Base-by-base conservation (phyloP, 2,797 vertebrate genomes). In the Pseudochirops cupreus region DNA sequence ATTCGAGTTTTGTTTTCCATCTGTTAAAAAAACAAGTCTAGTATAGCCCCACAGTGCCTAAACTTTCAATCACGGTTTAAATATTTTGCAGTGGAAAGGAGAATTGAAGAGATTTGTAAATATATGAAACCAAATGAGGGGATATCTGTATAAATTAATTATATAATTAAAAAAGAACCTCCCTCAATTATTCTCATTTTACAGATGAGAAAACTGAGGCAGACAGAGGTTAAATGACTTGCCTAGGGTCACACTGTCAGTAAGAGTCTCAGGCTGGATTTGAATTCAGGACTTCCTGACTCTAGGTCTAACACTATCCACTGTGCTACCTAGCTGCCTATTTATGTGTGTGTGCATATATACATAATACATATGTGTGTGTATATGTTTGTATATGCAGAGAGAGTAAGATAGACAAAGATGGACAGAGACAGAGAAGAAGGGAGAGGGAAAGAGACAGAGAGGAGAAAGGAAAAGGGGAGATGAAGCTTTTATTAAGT, bases 141-240 rank as follows among this genome's bases (percentile, higher is more conserved):
- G 93, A 98, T 98, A 97, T 98, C 97, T 99, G 98, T 99, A 97
- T 97, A 99, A 99, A 99, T 98, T 97, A 97, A 87, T 96, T 99
- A 98, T 99, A 99, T 98, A 99, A 98, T 97, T 98, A 91, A 93
- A 91, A 97, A 94, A 59, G 95, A 92, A 97, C 95, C 96, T 96
- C 97, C 95, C 92, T 94, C 92, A 95, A 58, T 87, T 46, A 87
- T 87, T 50, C 39, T 50, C 24, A 87, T 82, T 39, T 82, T 82
- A 10, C 67, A 39, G n/a, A 82, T 82, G 67, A 82, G 14, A 82
- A 39, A 82, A 74, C 2, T 39, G n/a, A 82, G 62, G 16, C n/a
- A 39, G 67, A 82, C 18, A 82, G 14, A 67, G 18, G 18, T 82
- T 46, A 39, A 82, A 7, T 82, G n/a, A 24, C n/a, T n/a, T 82